Percentiles rank a stretch among this genome's conserved stretches.
Conservation (phyloP, 2,113 vertebrate genomes). For the Platichthys stellatus region DNA sequence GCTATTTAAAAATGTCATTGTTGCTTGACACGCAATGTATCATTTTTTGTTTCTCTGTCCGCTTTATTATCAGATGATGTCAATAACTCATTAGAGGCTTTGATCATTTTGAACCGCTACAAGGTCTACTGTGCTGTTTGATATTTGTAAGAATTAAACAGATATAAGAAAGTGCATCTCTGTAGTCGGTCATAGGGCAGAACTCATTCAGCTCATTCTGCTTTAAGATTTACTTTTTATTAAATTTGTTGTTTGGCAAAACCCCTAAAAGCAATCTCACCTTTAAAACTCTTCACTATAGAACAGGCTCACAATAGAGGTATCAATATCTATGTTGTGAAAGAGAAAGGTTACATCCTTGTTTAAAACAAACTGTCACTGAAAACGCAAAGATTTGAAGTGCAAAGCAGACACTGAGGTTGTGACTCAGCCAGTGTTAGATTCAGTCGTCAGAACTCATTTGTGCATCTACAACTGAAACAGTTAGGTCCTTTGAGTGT, state of each 20-base stretch:
- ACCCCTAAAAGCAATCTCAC: background rate
- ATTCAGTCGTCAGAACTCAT: background rate
- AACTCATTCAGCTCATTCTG: constrained; percentile 1
- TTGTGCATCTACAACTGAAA: background rate
- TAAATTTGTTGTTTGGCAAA: background rate
- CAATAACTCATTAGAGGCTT: constrained; percentile 81
- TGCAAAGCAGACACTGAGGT: too few species aligned
- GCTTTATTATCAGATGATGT: constrained; percentile 79
- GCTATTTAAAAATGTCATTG: constrained; percentile 82
- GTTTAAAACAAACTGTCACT: background rate
- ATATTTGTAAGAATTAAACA: constrained; percentile 79
- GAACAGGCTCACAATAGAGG: background rate
- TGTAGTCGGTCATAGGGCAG: constrained; percentile 18
- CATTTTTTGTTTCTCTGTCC: constrained; percentile 74
- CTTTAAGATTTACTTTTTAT: background rate
- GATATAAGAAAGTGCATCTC: constrained; percentile 58
- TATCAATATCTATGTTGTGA: too few species aligned
- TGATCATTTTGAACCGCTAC: constrained; percentile 78
- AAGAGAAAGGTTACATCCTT: too few species aligned
- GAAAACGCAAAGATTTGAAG: background rate
- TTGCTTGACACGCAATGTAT: constrained; percentile 82
- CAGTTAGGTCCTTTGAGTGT: background rate
- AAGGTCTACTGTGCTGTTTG: constrained; percentile 80
- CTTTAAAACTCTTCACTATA: background rate
- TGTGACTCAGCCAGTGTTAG: background rate